Base-by-base conservation (phyloP, 2,113 vertebrate species). In the Lepus timidus region DNA sequence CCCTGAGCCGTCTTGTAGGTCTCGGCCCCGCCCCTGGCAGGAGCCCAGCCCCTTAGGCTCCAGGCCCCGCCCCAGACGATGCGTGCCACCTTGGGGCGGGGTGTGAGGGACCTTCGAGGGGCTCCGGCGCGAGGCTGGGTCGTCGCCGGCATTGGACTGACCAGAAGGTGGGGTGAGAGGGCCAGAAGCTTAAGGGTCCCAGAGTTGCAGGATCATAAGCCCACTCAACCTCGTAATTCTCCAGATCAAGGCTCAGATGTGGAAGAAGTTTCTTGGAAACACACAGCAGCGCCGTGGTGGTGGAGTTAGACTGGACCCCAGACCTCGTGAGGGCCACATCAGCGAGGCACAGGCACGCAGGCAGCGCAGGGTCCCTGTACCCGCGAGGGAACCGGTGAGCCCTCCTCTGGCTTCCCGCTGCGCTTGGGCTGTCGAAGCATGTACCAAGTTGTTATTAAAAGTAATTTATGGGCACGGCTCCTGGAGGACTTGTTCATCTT, bases 401-500 rank as follows among this genome's bases (percentile, higher is more conserved):
- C 44, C 64, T 61, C n/a, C 52, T 81, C 68, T 29, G 11, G 75
- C 88, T 95, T 44, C 88, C 78, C 94, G 65, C 71, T 75, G 62
- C 62, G 49, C 74, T 62, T 90, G n/a, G 94, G 92, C 90, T 90
- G 96, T 93, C 90, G 90, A 94, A 95, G 96, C 94, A 83, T 83
- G 87, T 68, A 84, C 90, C n/a, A 81, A 94, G 90, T 90, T 94
- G 95, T 95, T 95, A 97, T 96, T 97, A 96, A 92, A 44, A 95
- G 61, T 90, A 95, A 95, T 96, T 97, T 97, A 91, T 96, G 93
- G 94, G 93, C 95, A 95, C 44, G 92, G 74, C 93, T 97, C 75
- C 86, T 84, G 88, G 96, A 96, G 95, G 96, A 93, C 96, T 97
- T 81, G 94, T 92, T 97, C 94, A 88, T 88, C 79, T 55, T 67